Percentiles rank a stretch among this genome's conserved stretches.
Conservation (phyloP, 1,140 invertebrate species). For the Charaxes varanes region DNA sequence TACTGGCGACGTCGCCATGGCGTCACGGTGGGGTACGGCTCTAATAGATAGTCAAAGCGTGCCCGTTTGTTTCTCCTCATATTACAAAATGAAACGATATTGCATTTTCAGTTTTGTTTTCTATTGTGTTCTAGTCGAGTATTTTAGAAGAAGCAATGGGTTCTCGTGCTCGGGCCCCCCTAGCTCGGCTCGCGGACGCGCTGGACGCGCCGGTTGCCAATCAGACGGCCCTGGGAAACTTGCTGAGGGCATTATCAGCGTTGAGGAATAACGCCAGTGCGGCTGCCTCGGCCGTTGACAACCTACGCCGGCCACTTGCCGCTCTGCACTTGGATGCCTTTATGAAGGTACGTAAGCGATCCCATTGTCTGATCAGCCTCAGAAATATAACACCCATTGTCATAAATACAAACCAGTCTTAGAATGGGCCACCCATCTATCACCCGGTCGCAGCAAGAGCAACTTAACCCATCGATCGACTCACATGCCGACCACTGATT, state of each 20-base stretch:
- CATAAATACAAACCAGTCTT: no score
- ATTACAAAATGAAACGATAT: no score
- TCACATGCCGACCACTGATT: no score
- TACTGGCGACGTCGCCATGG: no score
- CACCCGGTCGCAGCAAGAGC: no score
- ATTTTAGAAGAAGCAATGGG: slow-evolving; percentile 78
- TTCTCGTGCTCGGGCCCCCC: slow-evolving; percentile 78
- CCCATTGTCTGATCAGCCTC: no score
- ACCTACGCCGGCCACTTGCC: slow-evolving; percentile 82
- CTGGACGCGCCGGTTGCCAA: slow-evolving; percentile 85
- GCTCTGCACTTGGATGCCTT: slow-evolving; percentile 79
- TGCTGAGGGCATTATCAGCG: slow-evolving; percentile 79
- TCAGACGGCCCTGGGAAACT: slow-evolving; percentile 79
- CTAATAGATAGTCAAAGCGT: no score
- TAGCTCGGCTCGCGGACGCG: slow-evolving; percentile 81
- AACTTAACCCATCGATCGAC: no score
- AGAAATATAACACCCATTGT: no score
- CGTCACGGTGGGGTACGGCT: no score
- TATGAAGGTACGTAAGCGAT: slow-evolving; percentile 76
- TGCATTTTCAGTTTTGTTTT: neutral
- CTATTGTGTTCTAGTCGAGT: slow-evolving; percentile 55
- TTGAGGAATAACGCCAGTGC: slow-evolving; percentile 81
- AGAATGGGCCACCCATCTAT: no score
- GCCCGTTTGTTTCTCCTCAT: no score
- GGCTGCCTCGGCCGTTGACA: slow-evolving; percentile 81